phyloP scores from a whole-genome alignment of 2,113 vertebrate species.

The Caranx melampygus region DNA sequence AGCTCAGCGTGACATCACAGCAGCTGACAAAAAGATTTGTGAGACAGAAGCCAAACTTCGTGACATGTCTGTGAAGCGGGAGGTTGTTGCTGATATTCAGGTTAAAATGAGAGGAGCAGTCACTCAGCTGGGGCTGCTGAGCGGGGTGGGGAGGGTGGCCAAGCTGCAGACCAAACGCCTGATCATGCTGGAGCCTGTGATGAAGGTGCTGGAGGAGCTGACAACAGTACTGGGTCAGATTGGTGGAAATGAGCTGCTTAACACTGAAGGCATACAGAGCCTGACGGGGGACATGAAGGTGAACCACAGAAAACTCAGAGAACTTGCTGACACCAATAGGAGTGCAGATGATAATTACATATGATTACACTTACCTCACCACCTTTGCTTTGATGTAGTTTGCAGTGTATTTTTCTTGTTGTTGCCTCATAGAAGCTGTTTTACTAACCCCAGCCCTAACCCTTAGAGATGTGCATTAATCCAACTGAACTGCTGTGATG shows the following conservation, averaged over 20 bases:
- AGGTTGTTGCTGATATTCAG: neutral
- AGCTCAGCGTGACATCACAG: neutral
- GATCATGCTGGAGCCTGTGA: neutral
- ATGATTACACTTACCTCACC: too few relatives aligned
- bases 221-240: neutral
- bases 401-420: too few relatives aligned
- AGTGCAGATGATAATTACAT: too few relatives aligned
- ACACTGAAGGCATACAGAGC: neutral
- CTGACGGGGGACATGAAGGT: neutral
- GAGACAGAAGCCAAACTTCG: neutral
- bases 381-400: too few relatives aligned
- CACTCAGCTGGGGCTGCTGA: neutral
- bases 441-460: too few relatives aligned
- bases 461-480: too few relatives aligned
- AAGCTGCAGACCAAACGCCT: neutral
- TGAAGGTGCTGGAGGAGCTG: neutral
- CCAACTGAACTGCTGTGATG: too few relatives aligned
- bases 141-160: neutral
- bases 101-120: neutral
- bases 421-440: too few relatives aligned
- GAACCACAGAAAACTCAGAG: too few relatives aligned
- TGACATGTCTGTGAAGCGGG: neutral
- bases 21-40: neutral
- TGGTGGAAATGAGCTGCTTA: neutral
- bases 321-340: too few relatives aligned